These are phyloP conservation scores for Drosophila neonasuta DNA, from an alignment of 2,888 invertebrate species.

Conservation along the genomic window DNA sequence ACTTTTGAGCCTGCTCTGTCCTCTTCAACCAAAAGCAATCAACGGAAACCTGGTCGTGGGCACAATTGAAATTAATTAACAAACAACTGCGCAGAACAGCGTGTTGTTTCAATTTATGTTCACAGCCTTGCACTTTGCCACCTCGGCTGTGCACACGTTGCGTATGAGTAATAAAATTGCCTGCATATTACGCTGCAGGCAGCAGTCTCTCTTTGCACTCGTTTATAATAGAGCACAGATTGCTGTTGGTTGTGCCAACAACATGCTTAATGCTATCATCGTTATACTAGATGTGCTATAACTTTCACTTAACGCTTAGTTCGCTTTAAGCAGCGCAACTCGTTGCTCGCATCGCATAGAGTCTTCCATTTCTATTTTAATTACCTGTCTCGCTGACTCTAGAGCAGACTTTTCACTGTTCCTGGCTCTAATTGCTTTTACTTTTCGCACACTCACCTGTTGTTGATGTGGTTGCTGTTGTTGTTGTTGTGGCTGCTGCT, in stretches of 20 bases:
- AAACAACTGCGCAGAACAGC: conserved; percentile 10
- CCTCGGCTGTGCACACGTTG: conserved; percentile 18
- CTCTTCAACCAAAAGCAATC: neutral
- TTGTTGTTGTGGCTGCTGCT: conserved; percentile 37
- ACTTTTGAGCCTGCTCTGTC: conserved; percentile 9
- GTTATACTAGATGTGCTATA: neutral
- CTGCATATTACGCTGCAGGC: neutral
- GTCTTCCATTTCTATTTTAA: neutral
- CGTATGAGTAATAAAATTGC: conserved; percentile 38
- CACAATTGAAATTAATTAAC: conserved; percentile 14
- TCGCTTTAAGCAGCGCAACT: neutral
- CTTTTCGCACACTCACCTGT: conserved; percentile 63
- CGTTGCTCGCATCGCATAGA: neutral
- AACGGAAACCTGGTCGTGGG: conserved; percentile 1
- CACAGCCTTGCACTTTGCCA: conserved; percentile 3
- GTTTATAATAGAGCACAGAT: conserved; percentile 2
- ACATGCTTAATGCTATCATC: neutral
- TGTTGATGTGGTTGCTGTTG: conserved; percentile 41
- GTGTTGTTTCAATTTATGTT: conserved; percentile 18
- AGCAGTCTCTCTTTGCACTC: neutral
- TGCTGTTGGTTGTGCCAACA: neutral
- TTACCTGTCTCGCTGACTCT: conserved; percentile 2
- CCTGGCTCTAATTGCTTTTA: conserved; percentile 19
- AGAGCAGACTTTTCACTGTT: neutral
- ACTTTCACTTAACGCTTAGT: neutral